phyloP scores from a whole-genome alignment of 1,140 invertebrate genomes.

The Cataglyphis hispanica region DNA sequence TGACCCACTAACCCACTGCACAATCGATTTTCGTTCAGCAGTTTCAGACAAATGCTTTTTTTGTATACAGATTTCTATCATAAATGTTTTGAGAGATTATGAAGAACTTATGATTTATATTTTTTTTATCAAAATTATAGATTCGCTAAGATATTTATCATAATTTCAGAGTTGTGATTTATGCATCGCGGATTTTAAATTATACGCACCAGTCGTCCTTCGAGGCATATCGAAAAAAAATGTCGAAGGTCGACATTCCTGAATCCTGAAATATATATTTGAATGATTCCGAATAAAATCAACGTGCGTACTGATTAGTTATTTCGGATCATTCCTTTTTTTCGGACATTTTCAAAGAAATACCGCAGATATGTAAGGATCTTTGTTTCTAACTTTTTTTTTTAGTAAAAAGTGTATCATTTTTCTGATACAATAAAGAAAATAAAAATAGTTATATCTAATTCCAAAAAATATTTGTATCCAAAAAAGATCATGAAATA shows the following conservation, averaged over 20 bases:
- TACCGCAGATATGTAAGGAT: neutral
- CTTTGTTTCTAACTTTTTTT: neutral
- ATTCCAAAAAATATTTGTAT: neutral
- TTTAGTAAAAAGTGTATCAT: constrained; percentile 3
- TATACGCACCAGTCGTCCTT: constrained; percentile 59
- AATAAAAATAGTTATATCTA: neutral
- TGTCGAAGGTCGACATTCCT: constrained; percentile 36
- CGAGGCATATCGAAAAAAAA: constrained; percentile 18
- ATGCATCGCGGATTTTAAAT: constrained; percentile 12
- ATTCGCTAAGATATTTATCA: neutral
- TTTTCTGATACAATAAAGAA: neutral
- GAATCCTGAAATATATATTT: constrained; percentile 53
- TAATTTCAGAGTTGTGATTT: neutral
- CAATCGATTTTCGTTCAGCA: constrained; percentile 78
- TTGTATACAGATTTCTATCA: neutral
- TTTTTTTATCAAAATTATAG: neutral
- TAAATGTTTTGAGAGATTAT: neutral
- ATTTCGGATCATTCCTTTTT: neutral
- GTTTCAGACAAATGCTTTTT: constrained; percentile 37
- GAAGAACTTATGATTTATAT: too few species aligned
- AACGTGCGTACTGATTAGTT: constrained; percentile 63
- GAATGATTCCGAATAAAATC: neutral
- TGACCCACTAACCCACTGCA: constrained; percentile 83
- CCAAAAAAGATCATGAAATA: neutral
- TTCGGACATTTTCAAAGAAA: constrained; percentile 34